Conservation (phyloP, 37 sponge, comb jelly and placozoan species). For the Chondrosia reniformis region DNA sequence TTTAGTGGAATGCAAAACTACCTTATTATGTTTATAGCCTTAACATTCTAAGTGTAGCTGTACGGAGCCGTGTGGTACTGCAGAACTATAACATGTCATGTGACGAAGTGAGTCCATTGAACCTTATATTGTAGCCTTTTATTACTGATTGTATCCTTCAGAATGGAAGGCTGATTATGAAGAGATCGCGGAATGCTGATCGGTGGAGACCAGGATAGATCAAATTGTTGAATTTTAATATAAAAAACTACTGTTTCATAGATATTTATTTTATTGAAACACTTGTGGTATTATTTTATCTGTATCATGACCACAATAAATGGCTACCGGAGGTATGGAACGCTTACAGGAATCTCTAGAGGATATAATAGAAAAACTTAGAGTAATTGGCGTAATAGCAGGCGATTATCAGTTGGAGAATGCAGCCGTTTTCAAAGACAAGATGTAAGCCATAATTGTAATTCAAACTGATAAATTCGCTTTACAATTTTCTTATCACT, state of each 20-base stretch:
- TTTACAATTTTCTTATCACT: not conserved
- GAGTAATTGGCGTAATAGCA: constrained; percentile 75
- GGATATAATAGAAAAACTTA: constrained; percentile 59
- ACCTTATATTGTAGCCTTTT: not conserved
- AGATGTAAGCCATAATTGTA: constrained; percentile 64
- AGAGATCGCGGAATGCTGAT: constrained; percentile 25
- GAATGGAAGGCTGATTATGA: constrained; percentile 72
- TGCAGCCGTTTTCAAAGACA: constrained; percentile 57
- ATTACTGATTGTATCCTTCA: not conserved
- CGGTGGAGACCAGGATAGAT: constrained; percentile 14
- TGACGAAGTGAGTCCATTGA: constrained; percentile 61
- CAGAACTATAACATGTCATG: constrained; percentile 85
- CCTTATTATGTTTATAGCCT: not conserved
- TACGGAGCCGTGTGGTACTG: constrained; percentile 53
- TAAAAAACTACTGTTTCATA: too few relatives aligned
- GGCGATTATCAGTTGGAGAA: constrained; percentile 73
- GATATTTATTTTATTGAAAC: not conserved
- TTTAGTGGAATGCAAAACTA: too few relatives aligned
- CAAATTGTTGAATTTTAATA: too few relatives aligned
- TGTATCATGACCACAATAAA: constrained; percentile 10
- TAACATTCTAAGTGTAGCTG: constrained; percentile 33
- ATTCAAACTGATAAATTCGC: too few relatives aligned
- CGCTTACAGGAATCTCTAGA: constrained; percentile 54
- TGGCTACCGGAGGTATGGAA: constrained; percentile 49
- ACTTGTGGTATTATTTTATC: not conserved